Conservation (phyloP, 2,797 vertebrate species). For the Mormyrus proboscirostris region DNA sequence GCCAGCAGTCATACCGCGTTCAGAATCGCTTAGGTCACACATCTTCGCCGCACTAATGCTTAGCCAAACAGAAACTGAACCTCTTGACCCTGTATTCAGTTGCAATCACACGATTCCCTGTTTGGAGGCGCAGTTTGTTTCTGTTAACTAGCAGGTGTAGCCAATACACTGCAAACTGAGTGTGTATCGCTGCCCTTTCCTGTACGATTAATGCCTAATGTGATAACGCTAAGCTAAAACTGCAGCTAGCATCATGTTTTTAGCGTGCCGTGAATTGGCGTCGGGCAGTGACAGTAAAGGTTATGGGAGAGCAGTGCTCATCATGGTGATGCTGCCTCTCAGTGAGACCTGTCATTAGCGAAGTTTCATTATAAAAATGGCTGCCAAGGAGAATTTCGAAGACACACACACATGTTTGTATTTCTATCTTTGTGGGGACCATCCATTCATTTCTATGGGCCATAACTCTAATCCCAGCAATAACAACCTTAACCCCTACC, state of each 20-base stretch:
- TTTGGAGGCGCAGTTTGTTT: not conserved
- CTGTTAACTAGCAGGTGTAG: not conserved
- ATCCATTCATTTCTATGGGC: not conserved
- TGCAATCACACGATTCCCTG: not conserved
- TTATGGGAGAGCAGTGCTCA: not conserved
- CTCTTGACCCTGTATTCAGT: not conserved
- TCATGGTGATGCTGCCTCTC: conserved; percentile 60
- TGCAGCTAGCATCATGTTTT: not conserved
- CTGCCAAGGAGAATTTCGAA: conserved; percentile 90
- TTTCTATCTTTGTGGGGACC: not conserved
- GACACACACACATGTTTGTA: conserved; percentile 71
- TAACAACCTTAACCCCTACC: not conserved
- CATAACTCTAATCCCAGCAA: not conserved
- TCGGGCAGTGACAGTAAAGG: not conserved
- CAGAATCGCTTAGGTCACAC: not conserved
- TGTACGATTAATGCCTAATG: not conserved
- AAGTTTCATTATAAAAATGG: conserved; percentile 98
- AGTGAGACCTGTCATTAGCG: conserved; percentile 94
- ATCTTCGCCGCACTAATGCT: not conserved
- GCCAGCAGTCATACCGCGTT: not conserved
- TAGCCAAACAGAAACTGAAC: not conserved
- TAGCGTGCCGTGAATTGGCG: not conserved
- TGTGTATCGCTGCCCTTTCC: not conserved
- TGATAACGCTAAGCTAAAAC: not conserved
- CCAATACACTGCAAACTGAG: not conserved